Conservation (phyloP, 1,140 invertebrate species). For the Drosophila lowei region DNA sequence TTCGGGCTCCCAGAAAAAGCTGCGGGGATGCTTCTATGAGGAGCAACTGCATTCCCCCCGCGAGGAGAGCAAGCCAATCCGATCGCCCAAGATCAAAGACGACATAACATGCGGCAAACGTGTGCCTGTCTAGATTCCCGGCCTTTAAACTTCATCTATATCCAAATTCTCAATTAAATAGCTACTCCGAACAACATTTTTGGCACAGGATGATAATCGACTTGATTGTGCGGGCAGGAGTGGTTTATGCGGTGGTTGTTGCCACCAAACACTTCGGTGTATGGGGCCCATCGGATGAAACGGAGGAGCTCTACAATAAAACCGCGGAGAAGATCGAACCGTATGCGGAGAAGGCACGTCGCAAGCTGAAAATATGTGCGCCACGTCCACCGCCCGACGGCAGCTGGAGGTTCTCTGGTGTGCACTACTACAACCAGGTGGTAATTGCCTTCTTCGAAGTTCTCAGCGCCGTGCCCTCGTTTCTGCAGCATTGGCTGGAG, state of each 20-base stretch:
- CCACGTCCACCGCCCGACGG: slow-evolving; percentile 52
- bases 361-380: slow-evolving; percentile 40
- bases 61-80: slow-evolving; percentile 4
- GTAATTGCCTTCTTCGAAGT: slow-evolving; percentile 43
- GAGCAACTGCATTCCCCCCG: not conserved
- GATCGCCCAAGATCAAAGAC: slow-evolving; percentile 60
- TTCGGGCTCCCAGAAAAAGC: not conserved
- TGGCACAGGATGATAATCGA: slow-evolving; percentile 46
- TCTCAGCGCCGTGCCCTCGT: slow-evolving; percentile 28
- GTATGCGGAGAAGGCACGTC: slow-evolving; percentile 24
- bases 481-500: slow-evolving; percentile 12
- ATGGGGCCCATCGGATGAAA: slow-evolving; percentile 47
- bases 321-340: slow-evolving; percentile 16
- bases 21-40: slow-evolving; percentile 12
- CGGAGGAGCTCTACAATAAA: slow-evolving; percentile 36
- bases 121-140: slow-evolving; percentile 19
- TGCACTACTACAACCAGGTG: slow-evolving; percentile 57
- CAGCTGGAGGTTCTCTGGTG: slow-evolving; percentile 39
- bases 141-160: not conserved
- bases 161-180: slow-evolving; percentile 22
- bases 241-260: slow-evolving; percentile 48
- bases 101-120: slow-evolving; percentile 60
- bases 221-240: slow-evolving; percentile 46
- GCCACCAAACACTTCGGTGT: slow-evolving; percentile 40
- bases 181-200: not conserved